Evolutionary conservation across 2,888 invertebrate genomes (phyloP).

Genomic region (Hypsopygia costalis): DNA sequence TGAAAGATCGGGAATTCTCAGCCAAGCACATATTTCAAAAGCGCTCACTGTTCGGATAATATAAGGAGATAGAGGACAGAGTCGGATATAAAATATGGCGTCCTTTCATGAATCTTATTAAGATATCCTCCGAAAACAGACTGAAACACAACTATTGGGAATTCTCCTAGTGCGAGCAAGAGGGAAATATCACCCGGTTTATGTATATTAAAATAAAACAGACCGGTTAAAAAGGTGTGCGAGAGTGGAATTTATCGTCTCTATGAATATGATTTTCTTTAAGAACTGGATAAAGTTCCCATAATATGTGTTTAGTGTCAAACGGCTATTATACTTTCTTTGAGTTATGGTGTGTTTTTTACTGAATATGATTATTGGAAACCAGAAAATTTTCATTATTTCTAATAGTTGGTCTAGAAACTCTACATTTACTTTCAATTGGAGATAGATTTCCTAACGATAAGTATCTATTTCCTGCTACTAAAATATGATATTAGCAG

Average conservation of each 20-base stretch:
- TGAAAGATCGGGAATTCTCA: slow-evolving; percentile 79
- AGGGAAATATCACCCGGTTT: slow-evolving; percentile 53
- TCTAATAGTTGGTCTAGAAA: too few species aligned
- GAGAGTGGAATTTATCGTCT: slow-evolving; percentile 67
- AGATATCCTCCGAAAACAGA: slow-evolving; percentile 85
- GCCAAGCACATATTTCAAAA: slow-evolving; percentile 78
- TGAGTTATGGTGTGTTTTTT: slow-evolving; percentile 14
- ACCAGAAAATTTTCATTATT: too few species aligned
- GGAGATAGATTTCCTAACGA: too few species aligned
- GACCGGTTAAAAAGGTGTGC: slow-evolving; percentile 74
- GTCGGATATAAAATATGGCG: slow-evolving; percentile 89
- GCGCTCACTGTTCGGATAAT: slow-evolving; percentile 69
- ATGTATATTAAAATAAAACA: slow-evolving; percentile 79
- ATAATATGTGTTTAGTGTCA: slow-evolving; percentile 57
- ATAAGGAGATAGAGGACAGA: slow-evolving; percentile 82
- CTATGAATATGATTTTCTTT: slow-evolving; percentile 79
- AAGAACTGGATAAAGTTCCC: slow-evolving; percentile 65
- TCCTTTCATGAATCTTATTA: slow-evolving; percentile 92
- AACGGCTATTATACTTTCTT: slow-evolving; percentile 30
- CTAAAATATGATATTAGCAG: too few species aligned
- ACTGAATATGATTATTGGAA: not conserved
- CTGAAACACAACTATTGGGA: slow-evolving; percentile 42
- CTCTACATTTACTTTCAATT: too few species aligned
- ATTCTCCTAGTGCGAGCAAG: slow-evolving; percentile 27
- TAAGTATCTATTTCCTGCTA: too few species aligned